Evolutionary conservation across 2,797 vertebrate genomes (phyloP).

Genomic region (Euphonia xanthogaster): DNA sequence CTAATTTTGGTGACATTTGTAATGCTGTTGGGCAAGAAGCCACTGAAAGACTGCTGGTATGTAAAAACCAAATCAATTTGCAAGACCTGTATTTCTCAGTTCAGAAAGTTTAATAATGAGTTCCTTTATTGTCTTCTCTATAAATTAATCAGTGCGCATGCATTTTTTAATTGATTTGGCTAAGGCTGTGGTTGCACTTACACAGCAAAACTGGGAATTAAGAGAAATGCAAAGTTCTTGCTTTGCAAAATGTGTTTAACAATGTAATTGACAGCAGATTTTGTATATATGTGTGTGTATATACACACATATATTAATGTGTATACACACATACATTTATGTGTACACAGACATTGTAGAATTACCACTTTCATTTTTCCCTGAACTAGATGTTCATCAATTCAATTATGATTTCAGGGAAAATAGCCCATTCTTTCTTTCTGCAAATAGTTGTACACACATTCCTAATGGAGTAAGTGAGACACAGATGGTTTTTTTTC

Average conservation of each 20-base stretch:
- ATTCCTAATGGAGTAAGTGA: not conserved
- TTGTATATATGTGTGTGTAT: fast-evolving
- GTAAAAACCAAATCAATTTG: conserved; percentile 36
- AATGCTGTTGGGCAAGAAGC: conserved; percentile 90
- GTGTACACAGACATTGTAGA: fast-evolving
- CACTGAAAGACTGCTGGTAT: conserved; percentile 90
- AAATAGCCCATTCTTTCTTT: not conserved
- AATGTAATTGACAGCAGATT: not conserved
- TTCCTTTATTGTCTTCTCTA: not conserved
- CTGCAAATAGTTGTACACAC: not conserved
- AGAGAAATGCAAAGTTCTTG: not conserved
- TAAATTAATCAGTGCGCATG: not conserved
- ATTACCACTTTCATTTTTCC: not conserved
- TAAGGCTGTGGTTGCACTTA: not conserved
- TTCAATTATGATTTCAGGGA: not conserved
- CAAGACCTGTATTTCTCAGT: not conserved
- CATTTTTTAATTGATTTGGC: not conserved
- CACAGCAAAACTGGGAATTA: not conserved
- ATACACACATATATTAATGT: fast-evolving
- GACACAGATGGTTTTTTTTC: not conserved
- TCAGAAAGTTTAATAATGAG: not conserved
- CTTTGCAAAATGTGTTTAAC: not conserved
- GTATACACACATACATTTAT: fast-evolving
- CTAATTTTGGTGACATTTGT: conserved; percentile 92
- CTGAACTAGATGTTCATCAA: not conserved